Evolutionary conservation across 2,888 invertebrate genomes (phyloP), one percentile per base, ranked within the genome.

Genomic region (Tanypteryx hageni): DNA sequence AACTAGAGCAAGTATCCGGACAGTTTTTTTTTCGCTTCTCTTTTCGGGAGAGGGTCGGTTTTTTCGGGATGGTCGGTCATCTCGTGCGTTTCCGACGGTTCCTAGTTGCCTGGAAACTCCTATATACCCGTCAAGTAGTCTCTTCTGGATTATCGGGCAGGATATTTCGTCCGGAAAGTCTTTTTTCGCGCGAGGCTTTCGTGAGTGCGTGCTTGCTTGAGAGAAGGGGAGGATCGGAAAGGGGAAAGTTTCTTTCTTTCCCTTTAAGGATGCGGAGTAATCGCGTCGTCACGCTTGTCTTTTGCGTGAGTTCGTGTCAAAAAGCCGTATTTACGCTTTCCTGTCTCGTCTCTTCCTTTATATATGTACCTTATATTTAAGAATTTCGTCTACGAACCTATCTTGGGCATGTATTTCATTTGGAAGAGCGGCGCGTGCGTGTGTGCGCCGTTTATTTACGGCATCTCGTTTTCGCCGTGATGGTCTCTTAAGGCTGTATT

Each of bases 221-320:
- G 64, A 14, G 14, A 16, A 16, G 16, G 64, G n/a, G 64, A 64
- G 44, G 44, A 16, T 64, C 64, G 64, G 16, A 18, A n/a, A 16
- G 64, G 64, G 64, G 61, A 16, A 18, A 16, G 68, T 68, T 22
- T 68, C 22, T 68, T 22, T 0, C 27, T 76, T 76, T 22, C 11
- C 27, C 31, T 8, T 31, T 89, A 89, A 89, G 89, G 5, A 44
- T 89, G 89, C 89, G 44, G 27, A 18, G 89, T 64, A 89, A 89
- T 89, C 64, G 89, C 89, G 89, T n/a, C 64, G 89, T 64, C 89
- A 89, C 56, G 89, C 89, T 58, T 89, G 89, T 89, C 89, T 44
- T 64, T 61, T n/a, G 64, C 89, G 89, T 64, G 89, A 89, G 76
- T 68, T 31, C 86, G 61, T 89, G 89, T 89, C 89, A 64, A 61